These are phyloP conservation scores for Drosophila prostipennis DNA, from an alignment of 2,888 invertebrate species.

Conservation along the genomic window DNA sequence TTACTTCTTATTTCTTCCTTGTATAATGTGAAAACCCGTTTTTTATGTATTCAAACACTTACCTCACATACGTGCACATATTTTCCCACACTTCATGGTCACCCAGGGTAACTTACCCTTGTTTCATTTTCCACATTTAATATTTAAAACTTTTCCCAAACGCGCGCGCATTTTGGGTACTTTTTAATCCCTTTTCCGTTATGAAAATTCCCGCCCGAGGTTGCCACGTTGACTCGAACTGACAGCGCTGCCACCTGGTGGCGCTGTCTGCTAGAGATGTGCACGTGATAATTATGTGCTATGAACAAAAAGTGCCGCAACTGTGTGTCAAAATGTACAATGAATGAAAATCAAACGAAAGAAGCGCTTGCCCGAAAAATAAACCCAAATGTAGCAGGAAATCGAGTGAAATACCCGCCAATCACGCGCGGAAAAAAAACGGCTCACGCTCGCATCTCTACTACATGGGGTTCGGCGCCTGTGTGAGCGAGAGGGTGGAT, in stretches of 20 bases:
- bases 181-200: slow-evolving; percentile 32
- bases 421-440: slow-evolving; percentile 16
- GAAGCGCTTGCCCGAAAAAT: not conserved
- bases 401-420: not conserved
- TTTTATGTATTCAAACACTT: not conserved
- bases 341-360: not conserved
- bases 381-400: not conserved
- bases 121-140: not conserved
- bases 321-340: not conserved
- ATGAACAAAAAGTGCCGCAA: not conserved
- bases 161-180: slow-evolving; percentile 25
- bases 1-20: not conserved
- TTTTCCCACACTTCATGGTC: not conserved
- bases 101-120: not conserved
- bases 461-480: slow-evolving; percentile 16
- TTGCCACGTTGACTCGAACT: slow-evolving; percentile 5
- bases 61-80: not conserved
- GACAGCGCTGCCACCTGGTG: slow-evolving; percentile 21
- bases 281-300: slow-evolving; percentile 13
- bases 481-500: slow-evolving; percentile 22
- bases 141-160: slow-evolving; percentile 10
- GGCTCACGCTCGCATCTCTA: slow-evolving; percentile 37
- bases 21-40: too few relatives aligned
- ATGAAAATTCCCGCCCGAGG: slow-evolving; percentile 17
- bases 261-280: slow-evolving; percentile 22